Evolutionary conservation across 37 sponge, comb jelly and placozoan genomes (phyloP).

Genomic region (Lycopodina hypogea): DNA sequence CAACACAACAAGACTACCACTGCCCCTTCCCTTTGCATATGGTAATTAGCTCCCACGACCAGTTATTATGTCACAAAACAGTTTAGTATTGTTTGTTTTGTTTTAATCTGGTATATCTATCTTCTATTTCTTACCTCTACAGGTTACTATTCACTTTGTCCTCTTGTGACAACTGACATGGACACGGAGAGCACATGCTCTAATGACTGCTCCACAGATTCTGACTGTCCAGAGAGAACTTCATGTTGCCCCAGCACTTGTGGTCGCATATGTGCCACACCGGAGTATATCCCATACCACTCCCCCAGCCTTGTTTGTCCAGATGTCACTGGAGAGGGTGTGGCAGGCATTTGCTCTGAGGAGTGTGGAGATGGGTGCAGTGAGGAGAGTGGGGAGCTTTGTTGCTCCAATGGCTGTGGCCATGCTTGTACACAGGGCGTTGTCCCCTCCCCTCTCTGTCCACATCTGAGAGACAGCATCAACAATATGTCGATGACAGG

Average conservation of each 20-base stretch:
- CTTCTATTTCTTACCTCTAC: background rate
- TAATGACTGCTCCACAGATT: conserved; percentile 38
- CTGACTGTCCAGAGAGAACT: conserved; percentile 12
- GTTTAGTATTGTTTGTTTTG: too few species aligned
- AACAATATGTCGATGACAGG: conserved; percentile 13
- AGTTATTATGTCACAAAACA: too few species aligned
- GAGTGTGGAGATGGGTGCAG: conserved; percentile 10
- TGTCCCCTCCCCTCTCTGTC: conserved; percentile 11
- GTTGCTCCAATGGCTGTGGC: conserved; percentile 80
- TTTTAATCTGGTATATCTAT: background rate
- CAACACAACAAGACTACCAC: too few species aligned
- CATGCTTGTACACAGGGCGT: conserved; percentile 32
- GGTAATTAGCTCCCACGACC: too few species aligned
- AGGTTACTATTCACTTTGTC: conserved; percentile 10
- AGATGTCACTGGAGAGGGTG: conserved; percentile 3
- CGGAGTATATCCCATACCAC: conserved; percentile 35
- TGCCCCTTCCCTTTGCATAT: too few species aligned
- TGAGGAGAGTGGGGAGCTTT: conserved; percentile 13
- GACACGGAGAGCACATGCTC: conserved; percentile 26
- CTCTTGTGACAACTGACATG: conserved; percentile 11
- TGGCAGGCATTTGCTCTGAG: conserved; percentile 18
- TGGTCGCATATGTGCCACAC: conserved; percentile 42
- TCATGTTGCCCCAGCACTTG: conserved; percentile 63
- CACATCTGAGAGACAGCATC: background rate
- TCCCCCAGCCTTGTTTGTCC: conserved; percentile 29